Evolutionary conservation across 2,113 vertebrate genomes (phyloP).

Genomic region (Corythornis madagascariensis): DNA sequence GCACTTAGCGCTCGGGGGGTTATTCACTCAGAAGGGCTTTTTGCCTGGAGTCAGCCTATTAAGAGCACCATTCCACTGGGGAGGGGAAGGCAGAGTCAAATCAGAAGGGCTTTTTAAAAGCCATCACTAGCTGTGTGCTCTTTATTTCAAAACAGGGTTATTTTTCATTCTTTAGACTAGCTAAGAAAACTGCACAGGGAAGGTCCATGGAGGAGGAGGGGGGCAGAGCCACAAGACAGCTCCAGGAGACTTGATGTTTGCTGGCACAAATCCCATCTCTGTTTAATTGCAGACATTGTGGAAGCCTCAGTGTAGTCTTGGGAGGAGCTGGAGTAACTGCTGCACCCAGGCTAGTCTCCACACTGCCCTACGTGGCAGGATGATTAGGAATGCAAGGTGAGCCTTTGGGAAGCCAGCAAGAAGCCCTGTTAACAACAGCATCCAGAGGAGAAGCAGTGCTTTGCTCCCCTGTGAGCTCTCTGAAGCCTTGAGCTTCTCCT

Average conservation of each 20-base stretch:
- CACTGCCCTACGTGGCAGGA: not conserved
- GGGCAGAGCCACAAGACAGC: not conserved
- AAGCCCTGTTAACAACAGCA: not conserved
- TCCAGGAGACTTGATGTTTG: not conserved
- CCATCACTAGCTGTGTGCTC: conserved; percentile 8
- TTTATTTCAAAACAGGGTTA: conserved; percentile 16
- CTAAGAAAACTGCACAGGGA: conserved; percentile 1
- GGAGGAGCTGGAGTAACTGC: not conserved
- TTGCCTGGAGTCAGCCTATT: conserved; percentile 2
- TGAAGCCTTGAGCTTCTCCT: not conserved
- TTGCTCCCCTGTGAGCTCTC: not conserved
- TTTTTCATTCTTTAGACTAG: conserved; percentile 15
- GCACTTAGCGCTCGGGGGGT: conserved; percentile 15
- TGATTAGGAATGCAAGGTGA: rapidly evolving
- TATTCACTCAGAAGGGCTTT: conserved; percentile 1
- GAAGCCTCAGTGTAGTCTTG: not conserved
- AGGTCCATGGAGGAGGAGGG: not conserved
- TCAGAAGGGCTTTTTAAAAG: conserved; percentile 21
- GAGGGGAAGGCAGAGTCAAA: not conserved
- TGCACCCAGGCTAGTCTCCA: not conserved
- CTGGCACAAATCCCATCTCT: not conserved
- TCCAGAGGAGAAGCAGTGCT: not conserved
- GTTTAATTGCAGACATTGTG: not conserved
- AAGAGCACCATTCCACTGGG: not conserved
- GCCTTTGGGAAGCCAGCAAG: not conserved